These are phyloP conservation scores for Epinephelus cyanopodus DNA, from an alignment of 2,113 vertebrate genomes.

Conservation along the genomic window DNA sequence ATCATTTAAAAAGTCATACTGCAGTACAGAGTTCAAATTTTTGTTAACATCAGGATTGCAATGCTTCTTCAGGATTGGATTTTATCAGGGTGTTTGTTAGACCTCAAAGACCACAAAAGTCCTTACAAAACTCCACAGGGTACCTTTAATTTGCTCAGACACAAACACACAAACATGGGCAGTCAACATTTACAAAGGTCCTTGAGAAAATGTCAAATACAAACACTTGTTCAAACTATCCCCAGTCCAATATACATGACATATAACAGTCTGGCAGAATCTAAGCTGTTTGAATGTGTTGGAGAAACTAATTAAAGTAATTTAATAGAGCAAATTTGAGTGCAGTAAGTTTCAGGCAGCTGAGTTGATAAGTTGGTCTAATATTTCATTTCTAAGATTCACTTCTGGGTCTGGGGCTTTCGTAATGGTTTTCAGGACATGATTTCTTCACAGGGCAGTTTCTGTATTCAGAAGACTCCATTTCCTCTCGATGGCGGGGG, in stretches of 20 bases:
- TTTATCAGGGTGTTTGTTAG: no score
- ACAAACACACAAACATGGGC: not conserved
- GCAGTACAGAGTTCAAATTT: no score
- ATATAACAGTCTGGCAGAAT: not conserved
- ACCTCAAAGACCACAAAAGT: no score
- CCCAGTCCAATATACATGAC: not conserved
- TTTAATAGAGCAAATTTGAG: not conserved
- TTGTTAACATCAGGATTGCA: no score
- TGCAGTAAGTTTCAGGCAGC: not conserved
- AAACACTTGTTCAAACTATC: not conserved
- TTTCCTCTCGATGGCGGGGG: conserved; percentile 49
- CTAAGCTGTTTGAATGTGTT: not conserved
- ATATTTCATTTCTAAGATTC: not conserved
- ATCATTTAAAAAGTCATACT: no score
- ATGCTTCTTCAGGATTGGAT: no score
- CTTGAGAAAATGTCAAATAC: not conserved
- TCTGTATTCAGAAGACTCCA: conserved; percentile 41
- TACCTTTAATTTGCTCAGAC: not conserved
- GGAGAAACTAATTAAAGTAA: no score
- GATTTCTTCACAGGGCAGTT: conserved; percentile 49
- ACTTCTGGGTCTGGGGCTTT: conserved; percentile 24
- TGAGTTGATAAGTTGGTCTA: not conserved
- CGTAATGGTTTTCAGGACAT: conserved; percentile 73
- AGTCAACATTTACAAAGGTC: not conserved
- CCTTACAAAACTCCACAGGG: not conserved